phyloP scores from a whole-genome alignment of 2,797 vertebrate genomes.

The Semotilus atromaculatus region DNA sequence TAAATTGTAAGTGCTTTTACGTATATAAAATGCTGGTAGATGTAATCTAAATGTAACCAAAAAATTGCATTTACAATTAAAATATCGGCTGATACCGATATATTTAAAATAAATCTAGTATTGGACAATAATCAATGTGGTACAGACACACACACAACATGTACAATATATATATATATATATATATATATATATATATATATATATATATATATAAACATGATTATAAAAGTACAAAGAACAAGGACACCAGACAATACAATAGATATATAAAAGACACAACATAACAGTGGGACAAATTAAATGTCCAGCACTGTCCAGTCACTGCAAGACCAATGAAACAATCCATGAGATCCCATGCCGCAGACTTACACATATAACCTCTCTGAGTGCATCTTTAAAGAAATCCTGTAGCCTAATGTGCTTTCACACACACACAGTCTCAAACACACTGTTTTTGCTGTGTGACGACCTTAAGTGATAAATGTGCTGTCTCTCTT shows the following conservation, averaged over 20 bases:
- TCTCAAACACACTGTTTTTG: slow-evolving; percentile 34
- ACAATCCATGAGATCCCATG: neutral
- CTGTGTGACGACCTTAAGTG: slow-evolving; percentile 93
- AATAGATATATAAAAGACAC: neutral
- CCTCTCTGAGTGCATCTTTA: slow-evolving; percentile 31
- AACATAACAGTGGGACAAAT: neutral
- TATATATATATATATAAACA: neutral
- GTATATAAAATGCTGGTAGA: neutral
- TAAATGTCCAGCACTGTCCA: neutral
- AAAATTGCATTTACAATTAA: neutral
- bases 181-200: too few relatives aligned
- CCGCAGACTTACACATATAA: neutral
- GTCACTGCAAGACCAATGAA: neutral
- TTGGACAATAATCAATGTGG: neutral
- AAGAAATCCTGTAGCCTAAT: slow-evolving; percentile 25
- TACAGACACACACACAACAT: neutral
- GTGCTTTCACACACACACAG: slow-evolving; percentile 3
- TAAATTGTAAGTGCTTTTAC: neutral
- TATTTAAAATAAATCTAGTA: neutral
- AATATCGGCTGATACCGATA: neutral
- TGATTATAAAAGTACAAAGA: neutral
- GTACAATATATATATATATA: too few relatives aligned
- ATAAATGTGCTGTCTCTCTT: slow-evolving; percentile 99
- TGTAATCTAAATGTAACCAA: neutral
- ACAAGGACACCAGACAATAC: neutral